Conservation (phyloP, 1,140 invertebrate species). For the Vanessa tameamea region DNA sequence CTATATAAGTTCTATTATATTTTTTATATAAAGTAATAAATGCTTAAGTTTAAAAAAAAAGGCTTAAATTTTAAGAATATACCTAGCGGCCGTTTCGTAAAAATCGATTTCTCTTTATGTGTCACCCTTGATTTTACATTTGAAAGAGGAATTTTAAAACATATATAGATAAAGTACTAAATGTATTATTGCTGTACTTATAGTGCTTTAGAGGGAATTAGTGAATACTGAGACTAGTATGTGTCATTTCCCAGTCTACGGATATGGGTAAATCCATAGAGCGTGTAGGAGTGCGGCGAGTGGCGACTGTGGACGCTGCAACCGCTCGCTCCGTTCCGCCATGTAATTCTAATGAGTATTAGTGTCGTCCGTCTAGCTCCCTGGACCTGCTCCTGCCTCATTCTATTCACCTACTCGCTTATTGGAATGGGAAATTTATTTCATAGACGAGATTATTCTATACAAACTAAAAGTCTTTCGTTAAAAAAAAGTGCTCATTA, state of each 20-base stretch:
- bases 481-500: too few relatives aligned
- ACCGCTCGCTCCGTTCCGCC: constrained; percentile 60
- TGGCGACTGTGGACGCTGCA: constrained; percentile 41
- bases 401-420: constrained; percentile 29
- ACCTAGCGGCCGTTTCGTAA: neutral
- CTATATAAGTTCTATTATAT: too few relatives aligned
- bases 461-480: neutral
- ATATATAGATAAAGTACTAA: too few relatives aligned
- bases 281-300: constrained; percentile 32
- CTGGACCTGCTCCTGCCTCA: constrained; percentile 26
- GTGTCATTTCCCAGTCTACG: constrained; percentile 31
- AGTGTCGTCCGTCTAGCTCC: constrained; percentile 65
- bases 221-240: constrained; percentile 24
- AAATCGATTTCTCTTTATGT: neutral
- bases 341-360: constrained; percentile 81
- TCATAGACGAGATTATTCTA: constrained; percentile 17
- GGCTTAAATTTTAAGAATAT: too few relatives aligned
- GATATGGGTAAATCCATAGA: constrained; percentile 34
- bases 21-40: too few relatives aligned
- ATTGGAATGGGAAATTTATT: constrained; percentile 34
- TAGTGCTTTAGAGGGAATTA: constrained; percentile 10
- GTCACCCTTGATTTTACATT: neutral
- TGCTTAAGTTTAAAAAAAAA: too few relatives aligned
- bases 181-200: neutral
- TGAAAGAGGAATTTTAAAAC: too few relatives aligned